Evolutionary conservation across 2,888 invertebrate species (phyloP), one percentile per base, ranked within the genome.

Genomic region (Nezara viridula): DNA sequence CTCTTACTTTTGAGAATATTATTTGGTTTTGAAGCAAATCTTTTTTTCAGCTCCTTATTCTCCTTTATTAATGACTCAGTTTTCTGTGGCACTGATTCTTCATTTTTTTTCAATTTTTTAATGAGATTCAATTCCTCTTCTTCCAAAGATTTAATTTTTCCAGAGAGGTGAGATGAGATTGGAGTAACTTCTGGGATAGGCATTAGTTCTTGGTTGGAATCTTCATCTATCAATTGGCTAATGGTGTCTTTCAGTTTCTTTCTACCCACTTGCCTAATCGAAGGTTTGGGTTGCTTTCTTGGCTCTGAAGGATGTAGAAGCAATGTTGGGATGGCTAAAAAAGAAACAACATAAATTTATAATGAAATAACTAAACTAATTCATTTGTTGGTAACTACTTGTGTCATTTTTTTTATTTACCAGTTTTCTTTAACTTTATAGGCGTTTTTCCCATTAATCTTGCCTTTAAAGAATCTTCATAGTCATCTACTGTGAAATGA

Each of bases 381-480:
- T 24, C 1, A n/a, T 52, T 21, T 24, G 7, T 24, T 52, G 5
- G 10, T 14, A 49, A 49, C 14, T 1, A 49, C 2, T n/a, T n/a
- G 14, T 49, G 10, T 14, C 21, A 50, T 50, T 50, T 50, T 50
- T 21, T 50, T 50, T 24, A 7, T n/a, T 55, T 55, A 55, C 55
- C 55, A 55, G 9, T 55, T 55, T 55, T 55, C 55, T 55, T 55
- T 10, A 55, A 55, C 55, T n/a, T 55, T 9, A 55, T n/a, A 55
- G 55, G 55, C 10, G 10, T 55, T 55, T 55, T n/a, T 16, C 55
- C n/a, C n/a, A 55, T n/a, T 2, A 55, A 1, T n/a, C n/a, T n/a
- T 55, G 55, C 55, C 12, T 55, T 55, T n/a, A 55, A 55, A n/a
- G 55, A 55, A 55, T 55, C 55, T 55, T n/a, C n/a, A n/a, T 55